Conservation (phyloP, 2,797 vertebrate genomes). For the Syngnathus acus region DNA sequence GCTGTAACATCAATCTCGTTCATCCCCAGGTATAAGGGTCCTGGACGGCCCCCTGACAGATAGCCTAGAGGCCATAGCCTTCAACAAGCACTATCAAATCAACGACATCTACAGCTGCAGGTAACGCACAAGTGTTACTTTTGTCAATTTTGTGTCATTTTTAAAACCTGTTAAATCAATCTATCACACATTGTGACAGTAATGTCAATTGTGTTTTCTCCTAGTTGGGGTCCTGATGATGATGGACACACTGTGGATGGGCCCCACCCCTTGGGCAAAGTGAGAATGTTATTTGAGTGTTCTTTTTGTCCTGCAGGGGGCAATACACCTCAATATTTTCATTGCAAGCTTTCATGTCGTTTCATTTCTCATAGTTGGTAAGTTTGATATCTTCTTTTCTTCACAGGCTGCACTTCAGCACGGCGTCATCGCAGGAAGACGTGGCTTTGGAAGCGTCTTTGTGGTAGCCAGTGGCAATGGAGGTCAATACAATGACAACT, state of each 20-base stretch:
- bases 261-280: conserved; percentile 94
- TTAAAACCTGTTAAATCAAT: background rate
- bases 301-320: conserved; percentile 49
- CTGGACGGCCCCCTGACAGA: conserved; percentile 93
- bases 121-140: conserved; percentile 52
- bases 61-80: conserved; percentile 95
- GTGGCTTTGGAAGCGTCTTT: conserved; percentile 93
- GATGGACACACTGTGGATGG: conserved; percentile 94
- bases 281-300: conserved; percentile 33
- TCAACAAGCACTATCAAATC: conserved; percentile 98
- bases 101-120: conserved; percentile 99
- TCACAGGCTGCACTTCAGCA: conserved; percentile 88
- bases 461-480: conserved; percentile 97
- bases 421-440: conserved; percentile 87
- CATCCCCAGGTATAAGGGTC: conserved; percentile 82
- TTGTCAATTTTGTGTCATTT: background rate
- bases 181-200: background rate
- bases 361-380: background rate
- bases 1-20: background rate
- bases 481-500: conserved; percentile 88
- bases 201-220: conserved; percentile 7
- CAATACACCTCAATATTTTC: conserved; percentile 15
- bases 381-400: background rate
- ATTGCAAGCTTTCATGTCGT: background rate
- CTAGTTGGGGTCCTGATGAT: conserved; percentile 96